A percentile compares a stretch with the other conserved stretches of the same genome.
phyloP scores from a whole-genome alignment of 2,797 vertebrate genomes.

The Trichosurus vulpecula region DNA sequence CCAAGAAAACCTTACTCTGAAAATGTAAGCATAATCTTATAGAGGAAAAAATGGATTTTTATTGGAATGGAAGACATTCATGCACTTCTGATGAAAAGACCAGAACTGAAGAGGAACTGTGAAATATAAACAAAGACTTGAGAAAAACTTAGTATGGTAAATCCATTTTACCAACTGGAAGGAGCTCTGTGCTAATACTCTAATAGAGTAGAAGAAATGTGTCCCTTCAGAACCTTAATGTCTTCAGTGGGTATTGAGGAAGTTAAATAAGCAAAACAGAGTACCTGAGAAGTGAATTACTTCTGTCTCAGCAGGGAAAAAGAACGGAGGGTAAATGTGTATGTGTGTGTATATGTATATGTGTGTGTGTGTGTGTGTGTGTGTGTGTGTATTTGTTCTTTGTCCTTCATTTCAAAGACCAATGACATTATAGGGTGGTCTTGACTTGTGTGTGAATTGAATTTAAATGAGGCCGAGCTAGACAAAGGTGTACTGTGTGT shows the following conservation, averaged over 20 bases:
- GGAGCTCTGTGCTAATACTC: background rate
- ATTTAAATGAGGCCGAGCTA: background rate
- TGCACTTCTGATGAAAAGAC: background rate
- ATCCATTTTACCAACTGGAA: background rate
- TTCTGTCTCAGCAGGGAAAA: background rate
- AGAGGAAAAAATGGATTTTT: background rate
- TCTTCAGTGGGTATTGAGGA: background rate
- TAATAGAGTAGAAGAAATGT: background rate
- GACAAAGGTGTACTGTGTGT: background rate
- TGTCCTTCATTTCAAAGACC: background rate
- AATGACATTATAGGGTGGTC: background rate
- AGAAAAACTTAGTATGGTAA: background rate
- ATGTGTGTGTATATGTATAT: too few relatives aligned
- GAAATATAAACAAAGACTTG: background rate
- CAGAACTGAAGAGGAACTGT: background rate
- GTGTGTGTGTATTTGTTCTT: background rate
- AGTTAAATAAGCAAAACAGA: background rate
- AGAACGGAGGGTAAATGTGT: background rate
- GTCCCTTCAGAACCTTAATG: background rate
- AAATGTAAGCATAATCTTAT: background rate
- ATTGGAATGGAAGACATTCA: background rate
- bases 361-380: too few relatives aligned
- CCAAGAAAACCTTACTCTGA: background rate
- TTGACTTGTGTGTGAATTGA: background rate
- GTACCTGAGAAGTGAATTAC: background rate